Evolutionary conservation across 2,888 invertebrate genomes (phyloP).

Genomic region (Podabrus alpinus): DNA sequence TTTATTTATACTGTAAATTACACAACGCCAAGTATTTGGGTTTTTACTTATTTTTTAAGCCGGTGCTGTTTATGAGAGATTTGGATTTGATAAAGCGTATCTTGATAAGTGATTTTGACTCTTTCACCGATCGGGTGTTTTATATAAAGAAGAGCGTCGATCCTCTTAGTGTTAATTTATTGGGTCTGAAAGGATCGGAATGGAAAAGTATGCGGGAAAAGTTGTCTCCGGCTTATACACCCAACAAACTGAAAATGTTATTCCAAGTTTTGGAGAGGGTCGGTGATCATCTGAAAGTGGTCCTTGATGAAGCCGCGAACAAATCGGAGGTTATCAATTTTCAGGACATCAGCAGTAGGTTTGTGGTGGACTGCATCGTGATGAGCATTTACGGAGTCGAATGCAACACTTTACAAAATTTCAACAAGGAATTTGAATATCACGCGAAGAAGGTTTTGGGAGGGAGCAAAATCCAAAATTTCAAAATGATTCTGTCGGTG

Average conservation of each 20-base stretch:
- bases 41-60: slow-evolving; percentile 19
- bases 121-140: slow-evolving; percentile 64
- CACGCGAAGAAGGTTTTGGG: slow-evolving; percentile 39
- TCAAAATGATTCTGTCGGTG: slow-evolving; percentile 14
- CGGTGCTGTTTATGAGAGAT: slow-evolving; percentile 23
- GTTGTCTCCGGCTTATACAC: slow-evolving; percentile 57
- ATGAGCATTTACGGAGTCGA: slow-evolving; percentile 50
- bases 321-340: slow-evolving; percentile 29
- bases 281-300: slow-evolving; percentile 25
- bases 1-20: not conserved
- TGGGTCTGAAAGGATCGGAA: slow-evolving; percentile 57
- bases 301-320: slow-evolving; percentile 29
- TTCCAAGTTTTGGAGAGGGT: slow-evolving; percentile 56
- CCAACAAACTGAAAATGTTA: slow-evolving; percentile 59
- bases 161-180: slow-evolving; percentile 60
- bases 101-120: slow-evolving; percentile 61
- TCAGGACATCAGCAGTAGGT: slow-evolving; percentile 41
- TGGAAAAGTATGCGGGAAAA: slow-evolving; percentile 65
- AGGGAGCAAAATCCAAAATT: slow-evolving; percentile 4
- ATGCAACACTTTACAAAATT: slow-evolving; percentile 38
- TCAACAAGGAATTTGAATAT: slow-evolving; percentile 42
- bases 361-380: slow-evolving; percentile 51
- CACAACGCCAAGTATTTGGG: slow-evolving; percentile 20
- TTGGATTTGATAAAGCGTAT: slow-evolving; percentile 48
- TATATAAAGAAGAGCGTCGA: slow-evolving; percentile 61